These are phyloP conservation scores for Lutraria lutraria DNA, from an alignment of 2,888 invertebrate species.

Conservation along the genomic window DNA sequence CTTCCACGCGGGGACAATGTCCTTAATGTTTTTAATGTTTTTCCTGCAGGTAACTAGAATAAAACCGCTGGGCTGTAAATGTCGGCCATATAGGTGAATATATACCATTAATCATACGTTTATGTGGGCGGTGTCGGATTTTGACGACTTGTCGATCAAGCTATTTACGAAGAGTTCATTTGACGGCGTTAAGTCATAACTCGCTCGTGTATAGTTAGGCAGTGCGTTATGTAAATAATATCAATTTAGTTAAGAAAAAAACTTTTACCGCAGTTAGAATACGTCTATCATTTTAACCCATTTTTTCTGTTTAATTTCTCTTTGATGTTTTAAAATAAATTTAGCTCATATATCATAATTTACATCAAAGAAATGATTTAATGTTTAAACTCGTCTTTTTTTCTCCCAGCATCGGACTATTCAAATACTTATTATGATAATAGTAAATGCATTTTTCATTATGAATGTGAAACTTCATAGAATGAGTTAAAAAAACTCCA, in stretches of 20 bases:
- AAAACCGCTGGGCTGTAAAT: not conserved
- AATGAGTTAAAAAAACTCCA: not conserved
- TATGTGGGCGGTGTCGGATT: not conserved
- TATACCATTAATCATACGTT: not conserved
- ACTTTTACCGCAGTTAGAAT: not conserved
- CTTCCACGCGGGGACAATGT: not conserved
- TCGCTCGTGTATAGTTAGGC: not conserved
- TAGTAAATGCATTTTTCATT: not conserved
- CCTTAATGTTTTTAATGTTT: constrained; percentile 13
- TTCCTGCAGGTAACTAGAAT: constrained; percentile 19
- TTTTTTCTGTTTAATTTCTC: not conserved
- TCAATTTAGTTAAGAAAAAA: not conserved
- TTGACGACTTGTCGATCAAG: constrained; percentile 11
- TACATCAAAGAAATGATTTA: constrained; percentile 1
- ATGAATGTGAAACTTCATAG: not conserved
- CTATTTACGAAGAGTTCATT: constrained; percentile 13
- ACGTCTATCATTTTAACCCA: constrained; percentile 7
- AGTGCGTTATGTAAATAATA: constrained; percentile 3
- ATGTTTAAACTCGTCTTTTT: not conserved
- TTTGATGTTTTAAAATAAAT: not conserved
- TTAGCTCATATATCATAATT: not conserved
- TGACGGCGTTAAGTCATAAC: constrained; percentile 3
- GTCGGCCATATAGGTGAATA: constrained; percentile 6
- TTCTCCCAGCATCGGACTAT: not conserved
- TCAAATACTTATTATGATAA: not conserved